Evolutionary conservation across 2,888 invertebrate species (phyloP).

Genomic region (Pharmacophagus antenor): DNA sequence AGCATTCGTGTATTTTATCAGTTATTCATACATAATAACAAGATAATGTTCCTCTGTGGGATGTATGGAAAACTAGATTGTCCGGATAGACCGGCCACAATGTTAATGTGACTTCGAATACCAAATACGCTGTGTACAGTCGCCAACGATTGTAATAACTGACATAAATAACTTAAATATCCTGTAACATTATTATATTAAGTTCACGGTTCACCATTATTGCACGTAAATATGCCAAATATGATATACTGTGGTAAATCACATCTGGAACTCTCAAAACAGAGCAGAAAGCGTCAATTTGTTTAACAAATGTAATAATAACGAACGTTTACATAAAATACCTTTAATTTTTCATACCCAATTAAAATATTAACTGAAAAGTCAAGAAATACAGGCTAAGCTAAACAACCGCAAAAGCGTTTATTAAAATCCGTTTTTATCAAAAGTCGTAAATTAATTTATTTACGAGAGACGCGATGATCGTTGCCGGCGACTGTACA

Average conservation of each 20-base stretch:
- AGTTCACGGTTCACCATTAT: background rate
- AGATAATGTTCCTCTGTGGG: constrained; percentile 27
- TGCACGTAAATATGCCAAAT: background rate
- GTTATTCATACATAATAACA: constrained; percentile 29
- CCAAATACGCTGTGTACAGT: constrained; percentile 43
- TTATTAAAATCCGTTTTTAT: too few species aligned
- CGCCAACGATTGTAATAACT: background rate
- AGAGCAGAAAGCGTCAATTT: background rate
- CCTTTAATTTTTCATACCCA: background rate
- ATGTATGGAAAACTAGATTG: constrained; percentile 50
- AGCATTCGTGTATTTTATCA: constrained; percentile 33
- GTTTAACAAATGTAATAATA: background rate
- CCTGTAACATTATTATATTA: background rate
- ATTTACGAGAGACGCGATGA: background rate
- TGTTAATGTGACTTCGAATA: constrained; percentile 47
- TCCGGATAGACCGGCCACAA: constrained; percentile 45
- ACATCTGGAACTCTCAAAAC: background rate
- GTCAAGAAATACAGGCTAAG: background rate
- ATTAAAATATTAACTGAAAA: background rate
- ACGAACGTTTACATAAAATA: background rate
- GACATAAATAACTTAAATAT: background rate
- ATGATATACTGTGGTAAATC: background rate
- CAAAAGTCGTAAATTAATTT: background rate
- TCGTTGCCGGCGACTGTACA: constrained; percentile 24
- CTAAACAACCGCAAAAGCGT: too few species aligned